These are phyloP conservation scores for Diplolepis rosae DNA, from an alignment of 2,888 invertebrate species.

Conservation along the genomic window DNA sequence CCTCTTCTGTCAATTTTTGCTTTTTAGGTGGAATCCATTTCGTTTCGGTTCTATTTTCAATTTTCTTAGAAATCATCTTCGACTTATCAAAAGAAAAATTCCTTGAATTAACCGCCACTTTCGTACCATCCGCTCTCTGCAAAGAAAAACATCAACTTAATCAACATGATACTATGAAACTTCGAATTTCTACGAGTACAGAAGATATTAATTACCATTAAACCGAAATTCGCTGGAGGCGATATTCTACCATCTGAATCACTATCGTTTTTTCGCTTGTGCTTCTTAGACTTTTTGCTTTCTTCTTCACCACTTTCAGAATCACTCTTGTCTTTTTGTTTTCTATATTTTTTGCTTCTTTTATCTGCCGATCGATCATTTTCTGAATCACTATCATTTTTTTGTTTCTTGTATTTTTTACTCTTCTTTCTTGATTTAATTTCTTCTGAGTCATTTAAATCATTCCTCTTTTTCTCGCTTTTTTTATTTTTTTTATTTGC, in stretches of 20 bases:
- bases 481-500: constrained; percentile 54
- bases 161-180: background rate
- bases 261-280: constrained; percentile 23
- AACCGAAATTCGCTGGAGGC: constrained; percentile 49
- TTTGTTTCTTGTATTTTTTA: constrained; percentile 64
- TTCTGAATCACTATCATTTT: constrained; percentile 41
- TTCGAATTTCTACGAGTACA: background rate
- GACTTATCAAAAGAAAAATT: constrained; percentile 39
- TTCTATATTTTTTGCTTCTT: constrained; percentile 32
- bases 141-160: constrained; percentile 33
- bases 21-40: constrained; percentile 60
- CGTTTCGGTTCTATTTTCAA: constrained; percentile 47
- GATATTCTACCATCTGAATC: constrained; percentile 25
- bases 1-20: constrained; percentile 77
- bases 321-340: constrained; percentile 36
- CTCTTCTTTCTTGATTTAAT: constrained; percentile 51
- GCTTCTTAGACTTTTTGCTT: constrained; percentile 31
- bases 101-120: constrained; percentile 43
- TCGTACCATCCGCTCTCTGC: constrained; percentile 61
- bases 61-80: constrained; percentile 23
- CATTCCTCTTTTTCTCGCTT: background rate
- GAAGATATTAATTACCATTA: constrained; percentile 51
- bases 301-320: constrained; percentile 37
- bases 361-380: constrained; percentile 27
- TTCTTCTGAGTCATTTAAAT: background rate